These are phyloP conservation scores for Cerastis leucographa DNA, from an alignment of 2,888 invertebrate genomes.

Conservation along the genomic window DNA sequence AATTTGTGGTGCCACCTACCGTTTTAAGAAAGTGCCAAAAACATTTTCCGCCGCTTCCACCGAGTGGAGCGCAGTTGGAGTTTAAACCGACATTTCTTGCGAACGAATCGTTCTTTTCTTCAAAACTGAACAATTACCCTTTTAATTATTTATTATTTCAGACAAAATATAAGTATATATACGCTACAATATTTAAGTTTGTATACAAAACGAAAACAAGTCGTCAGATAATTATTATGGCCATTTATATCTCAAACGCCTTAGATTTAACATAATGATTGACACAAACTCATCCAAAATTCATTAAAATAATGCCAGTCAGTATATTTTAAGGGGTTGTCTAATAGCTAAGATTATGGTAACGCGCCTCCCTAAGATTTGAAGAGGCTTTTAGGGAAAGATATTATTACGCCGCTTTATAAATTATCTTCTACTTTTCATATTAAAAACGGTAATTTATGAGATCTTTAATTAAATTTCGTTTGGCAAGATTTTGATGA, in stretches of 20 bases:
- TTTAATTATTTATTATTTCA: conserved; percentile 30
- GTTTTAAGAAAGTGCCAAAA: conserved; percentile 58
- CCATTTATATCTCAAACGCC: conserved; percentile 23
- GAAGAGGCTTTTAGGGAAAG: conserved; percentile 47
- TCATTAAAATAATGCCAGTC: conserved; percentile 57
- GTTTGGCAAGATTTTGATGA: conserved; percentile 12
- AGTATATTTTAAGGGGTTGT: conserved; percentile 57
- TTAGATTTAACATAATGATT: conserved; percentile 46
- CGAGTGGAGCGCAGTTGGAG: conserved; percentile 41
- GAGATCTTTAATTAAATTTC: conserved; percentile 40
- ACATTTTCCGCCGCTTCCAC: conserved; percentile 40
- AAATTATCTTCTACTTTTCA: conserved; percentile 50
- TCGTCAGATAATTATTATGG: conserved; percentile 2
- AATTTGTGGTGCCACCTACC: conserved; percentile 17
- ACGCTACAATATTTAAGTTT: neutral
- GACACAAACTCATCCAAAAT: conserved; percentile 52
- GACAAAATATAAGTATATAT: neutral
- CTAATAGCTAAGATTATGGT: conserved; percentile 59
- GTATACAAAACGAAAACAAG: conserved; percentile 13
- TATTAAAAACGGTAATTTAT: conserved; percentile 51
- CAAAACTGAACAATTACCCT: conserved; percentile 23
- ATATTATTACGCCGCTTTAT: conserved; percentile 44
- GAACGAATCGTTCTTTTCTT: conserved; percentile 33
- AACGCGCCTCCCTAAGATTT: conserved; percentile 55
- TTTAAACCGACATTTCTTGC: conserved; percentile 42